Evolutionary conservation across 2,888 invertebrate genomes (phyloP).

Genomic region (Drosophila paracracens): DNA sequence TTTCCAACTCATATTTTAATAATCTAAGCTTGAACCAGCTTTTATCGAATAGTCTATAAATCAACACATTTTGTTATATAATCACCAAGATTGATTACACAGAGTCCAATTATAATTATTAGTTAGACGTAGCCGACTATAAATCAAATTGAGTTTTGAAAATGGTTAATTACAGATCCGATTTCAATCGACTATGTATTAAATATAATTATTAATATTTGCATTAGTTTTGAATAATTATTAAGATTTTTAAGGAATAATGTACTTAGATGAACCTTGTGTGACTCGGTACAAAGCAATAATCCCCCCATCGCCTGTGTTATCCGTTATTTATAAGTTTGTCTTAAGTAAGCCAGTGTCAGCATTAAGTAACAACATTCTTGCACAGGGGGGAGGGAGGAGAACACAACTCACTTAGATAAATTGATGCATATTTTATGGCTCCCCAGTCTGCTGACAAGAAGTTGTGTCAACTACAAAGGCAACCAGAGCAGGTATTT

Average conservation of each 20-base stretch:
- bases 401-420: background rate
- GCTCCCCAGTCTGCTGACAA: background rate
- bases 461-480: background rate
- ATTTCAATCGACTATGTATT: background rate
- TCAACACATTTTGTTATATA: background rate
- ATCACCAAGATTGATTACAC: too few relatives aligned
- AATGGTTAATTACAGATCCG: background rate
- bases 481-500: background rate
- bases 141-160: background rate
- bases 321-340: background rate
- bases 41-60: background rate
- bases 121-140: background rate
- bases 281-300: background rate
- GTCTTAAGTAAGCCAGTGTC: background rate
- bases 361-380: background rate
- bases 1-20: background rate
- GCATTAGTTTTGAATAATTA: background rate
- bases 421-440: constrained; percentile 6
- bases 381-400: background rate
- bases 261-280: background rate
- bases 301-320: background rate
- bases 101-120: background rate
- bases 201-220: background rate
- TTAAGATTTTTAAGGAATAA: background rate
- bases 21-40: background rate